These are phyloP conservation scores for Laspeyria flexula DNA, from an alignment of 2,888 invertebrate genomes.

Conservation along the genomic window DNA sequence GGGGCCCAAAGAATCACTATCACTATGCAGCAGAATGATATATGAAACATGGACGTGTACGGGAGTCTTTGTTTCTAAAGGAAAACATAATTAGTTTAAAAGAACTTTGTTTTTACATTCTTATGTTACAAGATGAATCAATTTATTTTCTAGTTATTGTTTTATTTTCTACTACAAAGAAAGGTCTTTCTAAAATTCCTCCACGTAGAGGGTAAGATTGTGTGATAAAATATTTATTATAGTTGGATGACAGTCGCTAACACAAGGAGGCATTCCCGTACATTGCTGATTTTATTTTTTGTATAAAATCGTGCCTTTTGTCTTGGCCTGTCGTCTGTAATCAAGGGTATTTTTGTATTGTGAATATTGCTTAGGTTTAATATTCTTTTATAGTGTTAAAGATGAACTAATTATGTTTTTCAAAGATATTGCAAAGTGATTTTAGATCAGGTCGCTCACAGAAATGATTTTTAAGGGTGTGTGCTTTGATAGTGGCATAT, in stretches of 20 bases:
- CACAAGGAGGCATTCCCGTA: constrained; percentile 83
- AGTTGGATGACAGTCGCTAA: constrained; percentile 84
- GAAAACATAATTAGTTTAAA: constrained; percentile 81
- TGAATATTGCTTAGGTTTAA: constrained; percentile 74
- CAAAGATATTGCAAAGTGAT: constrained; percentile 71
- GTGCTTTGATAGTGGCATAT: constrained; percentile 41
- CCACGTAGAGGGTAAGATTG: constrained; percentile 61
- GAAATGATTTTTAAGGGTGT: constrained; percentile 63
- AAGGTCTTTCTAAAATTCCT: constrained; percentile 59
- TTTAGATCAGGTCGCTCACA: constrained; percentile 72
- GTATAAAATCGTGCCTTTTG: constrained; percentile 84
- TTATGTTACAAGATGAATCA: constrained; percentile 42
- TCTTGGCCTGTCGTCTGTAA: constrained; percentile 85
- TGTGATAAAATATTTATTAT: constrained; percentile 82
- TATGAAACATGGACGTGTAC: constrained; percentile 81
- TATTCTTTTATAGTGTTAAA: constrained; percentile 64
- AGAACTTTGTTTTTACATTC: constrained; percentile 48
- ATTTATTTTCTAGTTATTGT: constrained; percentile 48
- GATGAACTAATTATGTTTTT: constrained; percentile 83
- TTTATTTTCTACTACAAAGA: constrained; percentile 40
- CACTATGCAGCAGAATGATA: constrained; percentile 49
- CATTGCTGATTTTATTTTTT: constrained; percentile 82
- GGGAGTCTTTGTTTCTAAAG: constrained; percentile 83
- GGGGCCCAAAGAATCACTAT: constrained; percentile 60
- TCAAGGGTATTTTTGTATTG: constrained; percentile 77